phyloP scores from a whole-genome alignment of 2,888 invertebrate genomes.

The Tortricodes alternella region DNA sequence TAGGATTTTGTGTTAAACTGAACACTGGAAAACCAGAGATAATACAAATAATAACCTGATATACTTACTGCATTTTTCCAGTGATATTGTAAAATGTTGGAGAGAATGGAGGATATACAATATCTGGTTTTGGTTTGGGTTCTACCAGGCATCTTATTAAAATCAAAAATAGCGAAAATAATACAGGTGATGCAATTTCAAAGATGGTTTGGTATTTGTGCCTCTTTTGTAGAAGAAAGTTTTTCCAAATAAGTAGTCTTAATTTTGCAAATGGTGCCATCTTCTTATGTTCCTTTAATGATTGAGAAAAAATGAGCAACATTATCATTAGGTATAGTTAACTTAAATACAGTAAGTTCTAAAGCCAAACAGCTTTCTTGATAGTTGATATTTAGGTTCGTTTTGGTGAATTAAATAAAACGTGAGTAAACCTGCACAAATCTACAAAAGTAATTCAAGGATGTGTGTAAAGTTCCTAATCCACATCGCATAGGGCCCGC shows the following conservation, averaged over 20 bases:
- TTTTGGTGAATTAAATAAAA: no score
- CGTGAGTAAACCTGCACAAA: no score
- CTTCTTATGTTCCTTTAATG: slow-evolving; percentile 36
- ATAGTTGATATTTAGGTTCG: no score
- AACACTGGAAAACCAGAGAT: not conserved
- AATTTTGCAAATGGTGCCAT: slow-evolving; percentile 83
- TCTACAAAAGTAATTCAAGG: no score
- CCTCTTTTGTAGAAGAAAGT: slow-evolving; percentile 88
- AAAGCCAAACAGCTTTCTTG: no score
- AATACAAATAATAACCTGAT: not conserved
- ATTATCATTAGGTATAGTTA: no score
- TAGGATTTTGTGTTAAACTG: no score
- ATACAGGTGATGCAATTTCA: slow-evolving; percentile 87
- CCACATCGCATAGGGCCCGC: no score
- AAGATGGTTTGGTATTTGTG: slow-evolving; percentile 87
- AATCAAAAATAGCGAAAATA: slow-evolving; percentile 88
- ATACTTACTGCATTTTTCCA: slow-evolving; percentile 66
- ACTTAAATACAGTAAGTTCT: not conserved
- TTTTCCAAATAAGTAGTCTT: slow-evolving; percentile 91
- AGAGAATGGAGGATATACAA: slow-evolving; percentile 59
- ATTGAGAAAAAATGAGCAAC: not conserved
- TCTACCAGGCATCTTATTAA: slow-evolving; percentile 87
- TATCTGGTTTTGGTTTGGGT: slow-evolving; percentile 76
- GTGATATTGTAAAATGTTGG: slow-evolving; percentile 73
- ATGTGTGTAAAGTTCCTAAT: no score